These are phyloP conservation scores for Drosophila teissieri DNA, from an alignment of 1,140 invertebrate species.

Conservation along the genomic window DNA sequence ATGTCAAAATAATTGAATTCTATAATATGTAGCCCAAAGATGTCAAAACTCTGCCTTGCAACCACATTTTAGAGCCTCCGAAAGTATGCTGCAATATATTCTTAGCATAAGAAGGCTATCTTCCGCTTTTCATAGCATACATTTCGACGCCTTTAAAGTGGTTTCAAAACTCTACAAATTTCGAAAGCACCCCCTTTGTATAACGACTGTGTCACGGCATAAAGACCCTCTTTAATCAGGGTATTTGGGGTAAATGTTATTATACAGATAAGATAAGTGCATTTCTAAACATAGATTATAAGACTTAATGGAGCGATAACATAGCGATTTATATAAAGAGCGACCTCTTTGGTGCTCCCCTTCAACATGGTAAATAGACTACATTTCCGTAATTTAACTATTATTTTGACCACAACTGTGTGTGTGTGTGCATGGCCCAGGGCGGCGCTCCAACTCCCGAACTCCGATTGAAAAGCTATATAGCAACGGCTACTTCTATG, in stretches of 20 bases:
- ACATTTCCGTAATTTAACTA: slow-evolving; percentile 18
- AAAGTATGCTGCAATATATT: not conserved
- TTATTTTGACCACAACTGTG: slow-evolving; percentile 41
- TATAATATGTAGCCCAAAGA: not conserved
- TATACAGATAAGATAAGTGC: slow-evolving; percentile 33
- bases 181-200: not conserved
- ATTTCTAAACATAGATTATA: slow-evolving; percentile 27
- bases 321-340: not conserved
- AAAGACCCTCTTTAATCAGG: slow-evolving; percentile 10
- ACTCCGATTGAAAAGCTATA: slow-evolving; percentile 16
- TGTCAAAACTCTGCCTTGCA: not conserved
- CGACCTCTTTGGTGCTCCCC: slow-evolving; percentile 1
- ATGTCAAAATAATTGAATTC: not conserved
- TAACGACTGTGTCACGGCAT: slow-evolving; percentile 13
- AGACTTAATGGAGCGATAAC: slow-evolving; percentile 9
- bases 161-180: not conserved
- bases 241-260: slow-evolving; percentile 21
- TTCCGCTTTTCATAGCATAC: not conserved
- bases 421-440: slow-evolving; percentile 27
- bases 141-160: not conserved
- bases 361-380: slow-evolving; percentile 23
- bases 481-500: slow-evolving; percentile 3
- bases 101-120: not conserved
- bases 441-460: slow-evolving; percentile 16
- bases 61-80: not conserved